Evolutionary conservation across 2,113 vertebrate genomes (phyloP).

Genomic region (Dipodomys spectabilis): DNA sequence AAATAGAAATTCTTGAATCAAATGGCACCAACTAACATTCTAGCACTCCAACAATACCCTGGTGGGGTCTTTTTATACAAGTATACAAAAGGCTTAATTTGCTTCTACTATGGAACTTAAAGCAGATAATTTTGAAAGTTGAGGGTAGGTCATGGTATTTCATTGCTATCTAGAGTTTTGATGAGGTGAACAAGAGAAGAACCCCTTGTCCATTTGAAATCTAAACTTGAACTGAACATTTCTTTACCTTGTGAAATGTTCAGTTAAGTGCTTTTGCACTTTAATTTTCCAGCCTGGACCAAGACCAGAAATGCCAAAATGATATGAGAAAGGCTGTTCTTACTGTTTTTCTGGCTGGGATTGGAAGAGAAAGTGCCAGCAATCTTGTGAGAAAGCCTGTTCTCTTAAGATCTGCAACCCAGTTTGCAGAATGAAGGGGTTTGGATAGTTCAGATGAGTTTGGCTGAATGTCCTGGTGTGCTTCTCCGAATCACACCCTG

Average conservation of each 20-base stretch:
- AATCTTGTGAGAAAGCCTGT: constrained; percentile 84
- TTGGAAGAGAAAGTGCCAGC: constrained; percentile 82
- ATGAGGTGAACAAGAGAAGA: constrained; percentile 70
- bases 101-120: constrained; percentile 19
- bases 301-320: constrained; percentile 84
- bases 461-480: constrained; percentile 78
- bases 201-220: constrained; percentile 76
- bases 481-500: constrained; percentile 64
- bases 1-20: constrained; percentile 24
- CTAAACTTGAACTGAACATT: constrained; percentile 85
- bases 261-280: constrained; percentile 84
- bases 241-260: constrained; percentile 85
- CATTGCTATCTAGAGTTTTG: constrained; percentile 49
- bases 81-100: background rate
- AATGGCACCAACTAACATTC: constrained; percentile 4
- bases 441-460: constrained; percentile 82
- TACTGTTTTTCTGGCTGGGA: constrained; percentile 84
- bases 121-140: constrained; percentile 44
- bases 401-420: constrained; percentile 83
- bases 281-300: constrained; percentile 84
- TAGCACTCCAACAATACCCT: background rate
- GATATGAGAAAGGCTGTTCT: constrained; percentile 85
- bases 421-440: constrained; percentile 81
- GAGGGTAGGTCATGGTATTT: constrained; percentile 23
- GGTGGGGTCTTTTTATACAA: background rate